These are phyloP conservation scores for Macquaria ambigua DNA, from an alignment of 2,113 vertebrate species.

Conservation along the genomic window DNA sequence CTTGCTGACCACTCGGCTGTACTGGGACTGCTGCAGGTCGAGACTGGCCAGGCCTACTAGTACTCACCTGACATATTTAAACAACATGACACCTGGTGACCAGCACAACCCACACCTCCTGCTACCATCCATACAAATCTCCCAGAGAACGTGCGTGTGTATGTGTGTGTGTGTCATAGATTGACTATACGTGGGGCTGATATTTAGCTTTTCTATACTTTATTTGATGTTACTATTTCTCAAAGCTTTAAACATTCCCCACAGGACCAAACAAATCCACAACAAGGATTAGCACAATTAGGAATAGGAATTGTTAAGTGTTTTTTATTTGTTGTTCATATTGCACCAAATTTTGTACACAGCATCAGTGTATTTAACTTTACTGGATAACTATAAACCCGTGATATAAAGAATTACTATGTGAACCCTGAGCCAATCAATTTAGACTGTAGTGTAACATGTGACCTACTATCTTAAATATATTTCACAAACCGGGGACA, in stretches of 20 bases:
- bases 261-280: slow-evolving; percentile 30
- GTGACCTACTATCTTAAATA: background rate
- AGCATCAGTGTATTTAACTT: background rate
- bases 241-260: slow-evolving; percentile 58
- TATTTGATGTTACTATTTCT: slow-evolving; percentile 9
- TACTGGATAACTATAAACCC: background rate
- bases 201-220: slow-evolving; percentile 37
- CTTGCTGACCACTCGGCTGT: slow-evolving; percentile 95
- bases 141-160: slow-evolving; percentile 12
- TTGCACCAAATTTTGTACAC: background rate
- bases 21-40: slow-evolving; percentile 95
- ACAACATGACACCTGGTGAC: slow-evolving; percentile 57
- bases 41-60: slow-evolving; percentile 97
- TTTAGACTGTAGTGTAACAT: background rate
- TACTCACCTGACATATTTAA: slow-evolving; percentile 22
- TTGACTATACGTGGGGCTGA: slow-evolving; percentile 11
- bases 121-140: slow-evolving; percentile 23
- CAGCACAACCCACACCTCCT: slow-evolving; percentile 65
- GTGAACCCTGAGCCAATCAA: background rate
- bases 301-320: background rate
- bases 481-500: background rate
- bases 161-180: background rate
- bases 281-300: background rate
- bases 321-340: slow-evolving; percentile 18
- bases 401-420: background rate